Evolutionary conservation across 2,797 vertebrate genomes (phyloP).

Genomic region (Anguilla obscura): DNA sequence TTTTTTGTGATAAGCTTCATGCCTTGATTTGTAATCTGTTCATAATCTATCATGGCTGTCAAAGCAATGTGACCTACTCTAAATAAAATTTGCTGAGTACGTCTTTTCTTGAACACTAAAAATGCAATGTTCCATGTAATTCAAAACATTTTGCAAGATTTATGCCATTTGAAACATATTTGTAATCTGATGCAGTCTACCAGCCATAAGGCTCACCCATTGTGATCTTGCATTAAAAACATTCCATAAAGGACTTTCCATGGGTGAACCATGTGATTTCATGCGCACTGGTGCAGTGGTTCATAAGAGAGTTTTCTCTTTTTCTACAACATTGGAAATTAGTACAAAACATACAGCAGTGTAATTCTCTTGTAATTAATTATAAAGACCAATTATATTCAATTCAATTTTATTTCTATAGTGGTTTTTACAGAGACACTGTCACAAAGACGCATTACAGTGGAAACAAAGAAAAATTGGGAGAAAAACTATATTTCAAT

Average conservation of each 20-base stretch:
- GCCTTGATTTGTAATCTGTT: background rate
- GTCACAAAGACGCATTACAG: too few relatives aligned
- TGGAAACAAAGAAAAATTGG: too few relatives aligned
- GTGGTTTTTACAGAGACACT: too few relatives aligned
- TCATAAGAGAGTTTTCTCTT: background rate
- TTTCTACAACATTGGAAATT: background rate
- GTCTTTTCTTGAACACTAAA: too few relatives aligned
- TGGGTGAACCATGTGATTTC: background rate
- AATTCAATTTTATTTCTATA: too few relatives aligned
- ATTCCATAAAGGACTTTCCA: background rate
- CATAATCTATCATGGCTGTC: background rate
- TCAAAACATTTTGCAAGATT: background rate
- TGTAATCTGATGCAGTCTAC: background rate
- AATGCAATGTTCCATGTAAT: too few relatives aligned
- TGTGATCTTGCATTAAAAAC: background rate
- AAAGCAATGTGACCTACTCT: background rate
- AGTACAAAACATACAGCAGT: background rate
- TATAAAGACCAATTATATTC: too few relatives aligned
- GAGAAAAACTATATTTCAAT: background rate
- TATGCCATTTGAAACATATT: background rate
- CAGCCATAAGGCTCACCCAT: background rate
- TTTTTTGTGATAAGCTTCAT: background rate
- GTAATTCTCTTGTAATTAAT: background rate
- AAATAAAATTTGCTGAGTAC: too few relatives aligned
- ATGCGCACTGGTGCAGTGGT: background rate